A percentile compares a stretch with the other conserved stretches of the same genome.
These are phyloP conservation scores for Ectemnius lituratus DNA, from an alignment of 2,888 invertebrate genomes.

Conservation along the genomic window DNA sequence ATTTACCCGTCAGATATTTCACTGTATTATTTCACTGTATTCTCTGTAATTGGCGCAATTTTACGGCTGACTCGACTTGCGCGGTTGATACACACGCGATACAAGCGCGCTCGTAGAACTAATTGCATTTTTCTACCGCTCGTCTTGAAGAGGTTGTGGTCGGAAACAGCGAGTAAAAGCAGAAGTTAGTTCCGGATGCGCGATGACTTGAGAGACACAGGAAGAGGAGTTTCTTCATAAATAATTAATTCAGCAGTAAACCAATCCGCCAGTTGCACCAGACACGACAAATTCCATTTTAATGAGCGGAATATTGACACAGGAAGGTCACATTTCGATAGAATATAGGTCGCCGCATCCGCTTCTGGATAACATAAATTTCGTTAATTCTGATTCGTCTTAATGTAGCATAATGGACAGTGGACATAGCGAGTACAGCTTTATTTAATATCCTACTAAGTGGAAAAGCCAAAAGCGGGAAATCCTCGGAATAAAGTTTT, in stretches of 20 bases:
- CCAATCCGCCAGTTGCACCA: slow-evolving; percentile 54
- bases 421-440: too few species aligned
- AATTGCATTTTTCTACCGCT: slow-evolving; percentile 69
- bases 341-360: slow-evolving; percentile 47
- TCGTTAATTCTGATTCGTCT: too few species aligned
- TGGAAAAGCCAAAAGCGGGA: too few species aligned
- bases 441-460: too few species aligned
- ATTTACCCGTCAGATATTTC: slow-evolving; percentile 15
- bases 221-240: slow-evolving; percentile 67
- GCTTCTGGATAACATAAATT: neutral
- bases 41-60: slow-evolving; percentile 63
- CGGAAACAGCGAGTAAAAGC: slow-evolving; percentile 24
- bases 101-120: slow-evolving; percentile 53
- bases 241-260: slow-evolving; percentile 69
- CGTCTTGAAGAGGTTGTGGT: slow-evolving; percentile 43
- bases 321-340: slow-evolving; percentile 32
- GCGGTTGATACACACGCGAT: neutral
- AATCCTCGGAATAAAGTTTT: neutral
- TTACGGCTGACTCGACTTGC: slow-evolving; percentile 53
- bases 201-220: slow-evolving; percentile 4
- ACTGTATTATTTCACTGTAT: slow-evolving; percentile 32
- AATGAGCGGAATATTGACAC: slow-evolving; percentile 63
- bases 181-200: too few species aligned
- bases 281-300: slow-evolving; percentile 53
- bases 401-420: too few species aligned